Conservation (phyloP, 2,888 invertebrate species). For the Aleiodes testaceus region DNA sequence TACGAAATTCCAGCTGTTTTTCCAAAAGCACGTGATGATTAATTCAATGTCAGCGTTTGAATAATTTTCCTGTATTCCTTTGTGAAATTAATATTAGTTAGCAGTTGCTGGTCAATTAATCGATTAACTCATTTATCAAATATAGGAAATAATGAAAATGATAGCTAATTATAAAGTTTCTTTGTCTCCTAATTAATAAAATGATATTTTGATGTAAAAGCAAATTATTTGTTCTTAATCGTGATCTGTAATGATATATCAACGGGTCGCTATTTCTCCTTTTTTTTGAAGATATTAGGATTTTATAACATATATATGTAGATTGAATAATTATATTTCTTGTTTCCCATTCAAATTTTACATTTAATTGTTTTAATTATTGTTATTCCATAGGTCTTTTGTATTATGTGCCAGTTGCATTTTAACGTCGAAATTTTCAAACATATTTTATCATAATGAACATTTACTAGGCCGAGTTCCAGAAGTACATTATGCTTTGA, state of each 20-base stretch:
- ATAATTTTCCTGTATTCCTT: background rate
- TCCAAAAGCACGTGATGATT: background rate
- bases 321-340: constrained; percentile 43
- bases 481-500: too few relatives aligned
- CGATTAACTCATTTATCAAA: constrained; percentile 3
- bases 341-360: constrained; percentile 38
- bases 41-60: constrained; percentile 6
- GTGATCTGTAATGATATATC: constrained; percentile 47
- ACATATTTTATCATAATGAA: too few relatives aligned
- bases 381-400: background rate
- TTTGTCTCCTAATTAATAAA: background rate
- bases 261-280: constrained; percentile 50
- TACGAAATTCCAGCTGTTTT: background rate
- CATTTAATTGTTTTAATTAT: constrained; percentile 28
- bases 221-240: background rate
- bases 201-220: constrained; percentile 7
- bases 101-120: background rate
- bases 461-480: too few relatives aligned
- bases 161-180: constrained; percentile 7
- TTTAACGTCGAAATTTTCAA: too few relatives aligned
- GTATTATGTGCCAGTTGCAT: too few relatives aligned
- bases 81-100: constrained; percentile 1
- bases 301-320: constrained; percentile 43
- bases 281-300: background rate
- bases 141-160: constrained; percentile 44